phyloP scores from a whole-genome alignment of 2,888 invertebrate genomes.

The Entomobrya proxima region DNA sequence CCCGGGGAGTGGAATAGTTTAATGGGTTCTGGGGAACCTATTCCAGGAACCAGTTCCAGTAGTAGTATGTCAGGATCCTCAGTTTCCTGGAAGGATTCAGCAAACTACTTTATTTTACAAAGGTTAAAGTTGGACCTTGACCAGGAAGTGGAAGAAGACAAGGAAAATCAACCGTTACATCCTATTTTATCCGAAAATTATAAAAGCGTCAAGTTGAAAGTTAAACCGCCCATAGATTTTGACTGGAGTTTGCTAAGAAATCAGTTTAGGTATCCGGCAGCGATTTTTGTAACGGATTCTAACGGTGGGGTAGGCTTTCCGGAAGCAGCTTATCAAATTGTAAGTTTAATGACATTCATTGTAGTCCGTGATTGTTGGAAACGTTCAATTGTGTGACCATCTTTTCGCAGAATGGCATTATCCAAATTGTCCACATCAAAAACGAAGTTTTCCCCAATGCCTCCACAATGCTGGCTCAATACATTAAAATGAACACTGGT shows the following conservation, averaged over 20 bases:
- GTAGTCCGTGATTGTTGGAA: not conserved
- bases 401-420: slow-evolving; percentile 84
- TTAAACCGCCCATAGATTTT: slow-evolving; percentile 43
- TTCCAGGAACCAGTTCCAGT: not conserved
- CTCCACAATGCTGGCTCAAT: slow-evolving; percentile 89
- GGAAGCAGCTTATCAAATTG: slow-evolving; percentile 8
- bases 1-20: slow-evolving; percentile 36
- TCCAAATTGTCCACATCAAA: slow-evolving; percentile 89
- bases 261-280: slow-evolving; percentile 67
- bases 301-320: not conserved
- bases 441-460: slow-evolving; percentile 88
- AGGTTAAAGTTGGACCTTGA: not conserved
- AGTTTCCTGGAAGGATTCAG: not conserved
- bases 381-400: not conserved
- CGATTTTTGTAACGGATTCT: slow-evolving; percentile 31
- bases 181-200: not conserved
- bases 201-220: not conserved
- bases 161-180: not conserved
- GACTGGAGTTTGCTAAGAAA: slow-evolving; percentile 57
- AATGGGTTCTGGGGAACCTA: slow-evolving; percentile 6
- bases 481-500: slow-evolving; percentile 89
- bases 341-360: not conserved
- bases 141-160: not conserved
- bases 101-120: slow-evolving; percentile 28
- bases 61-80: not conserved